Evolutionary conservation across 2,113 vertebrate genomes (phyloP), one percentile per base, ranked within the genome.

Genomic region (Platysternon megacephalum): DNA sequence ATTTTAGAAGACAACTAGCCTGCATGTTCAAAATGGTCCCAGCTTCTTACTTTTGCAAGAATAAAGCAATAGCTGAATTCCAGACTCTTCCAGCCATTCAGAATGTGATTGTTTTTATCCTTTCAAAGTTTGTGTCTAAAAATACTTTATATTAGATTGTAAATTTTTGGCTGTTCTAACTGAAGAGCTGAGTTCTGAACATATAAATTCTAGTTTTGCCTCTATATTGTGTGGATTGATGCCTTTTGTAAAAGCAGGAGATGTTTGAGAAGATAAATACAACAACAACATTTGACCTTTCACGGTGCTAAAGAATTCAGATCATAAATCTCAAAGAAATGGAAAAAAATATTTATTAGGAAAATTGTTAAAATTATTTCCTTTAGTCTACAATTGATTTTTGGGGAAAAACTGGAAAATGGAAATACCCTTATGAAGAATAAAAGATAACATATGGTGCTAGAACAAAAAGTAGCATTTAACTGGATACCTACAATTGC

Each of bases 241-340:
- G 92, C 51, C 93, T 97, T 97, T 92, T 86, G 51, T 87, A 79
- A 96, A 94, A 84, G 24, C 32, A 51, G 55, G 89, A 95, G 84
- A 74, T 89, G 52, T 85, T 96, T 93, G 88, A 92, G 89, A 97
- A 96, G 94, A 97, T 90, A 72, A 93, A 88, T 79, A 93, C 52
- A 94, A 79, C 4, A 82, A 81, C n/a, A 82, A 65, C 6, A 0
- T 42, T 92, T 97, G 81, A 97, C 95, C 97, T 98, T 97, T 97
- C 80, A 88, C 95, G 86, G 81, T 84, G 87, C 29, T 95, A 82
- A 89, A 91, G 90, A 93, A 49, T 68, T 28, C 49, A 90, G 76
- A 87, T 65, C 83, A 86, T 84, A 97, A 96, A 94, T 96, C 84
- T 82, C 29, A 48, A 95, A 93, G 51, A 42, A 14, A 89, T 84